Evolutionary conservation across 2,113 vertebrate genomes (phyloP).

Genomic region (Thymallus thymallus): DNA sequence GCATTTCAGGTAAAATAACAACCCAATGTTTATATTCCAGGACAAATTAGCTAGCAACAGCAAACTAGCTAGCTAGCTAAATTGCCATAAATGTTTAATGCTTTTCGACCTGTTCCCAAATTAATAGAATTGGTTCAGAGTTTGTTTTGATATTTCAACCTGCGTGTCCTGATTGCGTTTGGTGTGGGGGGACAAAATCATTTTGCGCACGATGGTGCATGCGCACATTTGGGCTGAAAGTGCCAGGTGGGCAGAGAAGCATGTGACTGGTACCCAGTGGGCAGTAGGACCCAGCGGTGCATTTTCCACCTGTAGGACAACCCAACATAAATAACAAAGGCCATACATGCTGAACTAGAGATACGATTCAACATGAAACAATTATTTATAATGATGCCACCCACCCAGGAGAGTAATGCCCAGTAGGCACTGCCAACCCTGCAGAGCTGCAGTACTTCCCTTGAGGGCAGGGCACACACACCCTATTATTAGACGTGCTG

Average conservation of each 20-base stretch:
- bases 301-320: constrained; percentile 65
- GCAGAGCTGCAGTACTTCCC: constrained; percentile 80
- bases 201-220: too few species aligned
- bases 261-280: constrained; percentile 71
- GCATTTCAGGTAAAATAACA: too few species aligned
- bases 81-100: too few species aligned
- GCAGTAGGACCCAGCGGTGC: constrained; percentile 80
- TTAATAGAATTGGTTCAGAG: too few species aligned
- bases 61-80: too few species aligned
- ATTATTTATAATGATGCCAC: background rate
- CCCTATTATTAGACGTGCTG: constrained; percentile 60
- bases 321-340: background rate
- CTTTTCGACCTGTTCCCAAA: too few species aligned
- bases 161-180: too few species aligned
- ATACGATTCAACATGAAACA: constrained; percentile 28
- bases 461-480: constrained; percentile 81
- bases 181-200: too few species aligned
- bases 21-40: too few species aligned
- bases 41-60: too few species aligned
- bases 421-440: constrained; percentile 70
- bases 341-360: constrained; percentile 28
- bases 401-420: constrained; percentile 77
- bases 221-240: too few species aligned
- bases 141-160: too few species aligned
- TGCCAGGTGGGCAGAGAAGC: constrained; percentile 78